phyloP scores from a whole-genome alignment of 30 jellyfish, hydroid and myxozoan species.

The Calvadosia cruxmelitensis region DNA sequence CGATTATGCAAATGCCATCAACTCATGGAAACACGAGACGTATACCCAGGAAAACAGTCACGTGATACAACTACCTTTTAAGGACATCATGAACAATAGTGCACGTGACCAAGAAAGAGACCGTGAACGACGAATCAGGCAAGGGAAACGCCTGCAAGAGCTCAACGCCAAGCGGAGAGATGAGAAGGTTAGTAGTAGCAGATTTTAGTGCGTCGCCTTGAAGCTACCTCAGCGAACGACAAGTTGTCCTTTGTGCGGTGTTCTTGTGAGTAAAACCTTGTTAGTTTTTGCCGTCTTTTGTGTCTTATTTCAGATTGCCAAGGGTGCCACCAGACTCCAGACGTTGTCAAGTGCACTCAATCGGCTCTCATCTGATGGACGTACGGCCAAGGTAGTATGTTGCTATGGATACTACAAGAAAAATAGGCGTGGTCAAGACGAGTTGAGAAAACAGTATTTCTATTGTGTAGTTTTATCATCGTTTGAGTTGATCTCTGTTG shows the following conservation, averaged over 20 bases:
- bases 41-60: conserved; percentile 18
- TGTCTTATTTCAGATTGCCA: not conserved
- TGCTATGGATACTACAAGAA: too few species aligned
- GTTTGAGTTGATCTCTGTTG: too few species aligned
- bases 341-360: not conserved
- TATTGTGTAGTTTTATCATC: too few species aligned
- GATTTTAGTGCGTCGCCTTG: too few species aligned
- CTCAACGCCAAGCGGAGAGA: conserved; percentile 64
- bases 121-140: conserved; percentile 52
- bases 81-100: conserved; percentile 19
- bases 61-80: conserved; percentile 49
- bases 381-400: not conserved
- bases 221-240: too few species aligned
- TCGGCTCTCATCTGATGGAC: not conserved
- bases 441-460: too few species aligned
- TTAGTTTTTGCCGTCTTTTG: not conserved
- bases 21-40: conserved; percentile 33
- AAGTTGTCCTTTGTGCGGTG: too few species aligned
- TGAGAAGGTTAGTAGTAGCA: conserved; percentile 53
- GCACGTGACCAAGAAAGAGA: conserved; percentile 69
- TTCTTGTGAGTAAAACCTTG: too few species aligned
- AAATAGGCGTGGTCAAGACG: too few species aligned
- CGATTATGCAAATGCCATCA: conserved; percentile 51
- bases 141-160: conserved; percentile 77
- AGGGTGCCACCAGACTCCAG: not conserved